Percentiles rank a stretch among this genome's conserved stretches.
Conservation (phyloP, 2,113 vertebrate species). For the Pithys albifrons region DNA sequence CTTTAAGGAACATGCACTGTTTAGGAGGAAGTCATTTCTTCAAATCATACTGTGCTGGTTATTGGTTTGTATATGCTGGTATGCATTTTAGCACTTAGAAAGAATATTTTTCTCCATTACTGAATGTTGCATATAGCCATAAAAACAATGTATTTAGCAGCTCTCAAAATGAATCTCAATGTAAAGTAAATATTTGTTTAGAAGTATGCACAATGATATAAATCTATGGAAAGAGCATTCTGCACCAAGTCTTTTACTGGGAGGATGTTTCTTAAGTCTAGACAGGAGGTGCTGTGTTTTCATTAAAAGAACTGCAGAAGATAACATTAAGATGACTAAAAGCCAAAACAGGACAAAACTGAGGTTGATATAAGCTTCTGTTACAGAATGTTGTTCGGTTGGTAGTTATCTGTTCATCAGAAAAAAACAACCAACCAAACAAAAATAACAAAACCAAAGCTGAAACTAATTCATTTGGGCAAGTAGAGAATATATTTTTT, state of each 20-base stretch:
- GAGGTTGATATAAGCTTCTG: background rate
- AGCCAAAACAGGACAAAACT: background rate
- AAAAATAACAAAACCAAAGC: background rate
- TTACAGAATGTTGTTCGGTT: background rate
- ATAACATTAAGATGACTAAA: background rate
- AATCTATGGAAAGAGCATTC: constrained; percentile 15
- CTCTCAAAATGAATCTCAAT: background rate
- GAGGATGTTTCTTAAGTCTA: background rate
- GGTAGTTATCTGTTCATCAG: background rate
- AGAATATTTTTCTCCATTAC: constrained; percentile 22
- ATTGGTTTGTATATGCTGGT: constrained; percentile 39
- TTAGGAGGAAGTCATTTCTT: constrained; percentile 32
- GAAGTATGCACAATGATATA: background rate
- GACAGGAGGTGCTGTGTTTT: background rate
- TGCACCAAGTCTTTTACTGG: background rate
- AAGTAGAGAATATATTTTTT: background rate
- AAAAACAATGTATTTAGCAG: background rate
- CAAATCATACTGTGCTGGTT: constrained; percentile 35
- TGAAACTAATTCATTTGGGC: background rate
- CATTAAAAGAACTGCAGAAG: background rate
- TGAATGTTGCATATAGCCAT: constrained; percentile 1
- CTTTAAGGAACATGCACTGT: constrained; percentile 52
- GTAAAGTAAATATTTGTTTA: constrained; percentile 40
- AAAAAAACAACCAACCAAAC: background rate
- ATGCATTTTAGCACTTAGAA: constrained; percentile 32